Percentiles rank a stretch among this genome's conserved stretches.
Evolutionary conservation across 2,113 vertebrate species (phyloP).

Genomic region (Austrofundulus limnaeus): DNA sequence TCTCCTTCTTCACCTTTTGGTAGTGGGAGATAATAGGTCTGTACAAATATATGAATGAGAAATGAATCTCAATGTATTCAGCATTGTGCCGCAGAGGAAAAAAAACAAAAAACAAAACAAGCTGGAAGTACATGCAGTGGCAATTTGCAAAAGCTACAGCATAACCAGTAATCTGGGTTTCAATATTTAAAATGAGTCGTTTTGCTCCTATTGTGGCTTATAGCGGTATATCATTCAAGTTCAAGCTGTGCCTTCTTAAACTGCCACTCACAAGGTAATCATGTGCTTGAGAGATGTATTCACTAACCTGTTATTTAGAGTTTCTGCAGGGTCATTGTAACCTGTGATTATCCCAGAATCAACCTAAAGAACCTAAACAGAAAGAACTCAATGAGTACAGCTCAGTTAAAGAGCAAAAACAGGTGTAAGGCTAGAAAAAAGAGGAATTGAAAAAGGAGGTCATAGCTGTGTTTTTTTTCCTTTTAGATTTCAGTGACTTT

Average conservation of each 20-base stretch:
- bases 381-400: conserved; percentile 10
- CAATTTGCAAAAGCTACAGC: conserved; percentile 19
- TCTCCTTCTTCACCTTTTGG: too few species aligned
- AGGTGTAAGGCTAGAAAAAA: conserved; percentile 25
- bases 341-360: conserved; percentile 5
- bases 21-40: too few species aligned
- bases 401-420: conserved; percentile 2
- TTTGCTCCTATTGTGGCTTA: background rate
- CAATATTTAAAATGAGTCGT: background rate
- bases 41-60: conserved; percentile 43
- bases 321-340: conserved; percentile 14
- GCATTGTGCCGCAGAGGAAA: conserved; percentile 13
- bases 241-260: conserved; percentile 3
- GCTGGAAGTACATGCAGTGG: conserved; percentile 14
- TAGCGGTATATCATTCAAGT: conserved; percentile 11
- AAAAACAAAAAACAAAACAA: too few species aligned
- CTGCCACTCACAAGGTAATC: conserved; percentile 31
- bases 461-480: conserved; percentile 9
- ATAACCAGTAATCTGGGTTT: conserved; percentile 6
- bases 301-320: conserved; percentile 19
- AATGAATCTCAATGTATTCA: conserved; percentile 13
- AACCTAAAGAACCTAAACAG: conserved; percentile 20
- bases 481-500: conserved; percentile 59
- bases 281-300: conserved; percentile 21
- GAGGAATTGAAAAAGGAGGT: too few species aligned